Base-by-base conservation (phyloP, 2,888 invertebrate genomes). In the Diploptera punctata region DNA sequence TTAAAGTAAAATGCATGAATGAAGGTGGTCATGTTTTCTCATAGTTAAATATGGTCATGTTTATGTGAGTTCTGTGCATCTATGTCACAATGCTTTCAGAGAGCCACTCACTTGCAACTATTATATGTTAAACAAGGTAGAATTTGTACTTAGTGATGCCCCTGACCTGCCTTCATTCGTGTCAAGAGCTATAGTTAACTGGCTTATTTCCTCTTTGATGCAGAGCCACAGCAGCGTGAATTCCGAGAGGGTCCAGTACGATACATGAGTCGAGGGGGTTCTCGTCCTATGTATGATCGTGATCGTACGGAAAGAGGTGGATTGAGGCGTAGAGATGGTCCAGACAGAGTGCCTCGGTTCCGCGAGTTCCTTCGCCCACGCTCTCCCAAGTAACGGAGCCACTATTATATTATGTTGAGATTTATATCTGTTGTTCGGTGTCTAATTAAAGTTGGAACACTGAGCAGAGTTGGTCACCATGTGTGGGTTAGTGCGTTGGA, bases 301-400 rank as follows among this genome's bases (percentile, higher is more conserved):
- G 73, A 74, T 31, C 73, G 73, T 21, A 31, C 33, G 29, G 74
- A 74, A 21, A 70, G 73, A 47, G 73, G 73, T 57, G 67, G 65
- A 71, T 70, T 61, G 72, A 74, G 73, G 80, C 24, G 82, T 81
- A 78, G 78, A 79, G 65, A 82, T 79, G 75, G 81, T 76, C 76
- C 78, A 70, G 72, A 78, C 26, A 67, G 75, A 62, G 73, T 77
- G 70, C 80, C 82, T 60, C 83, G 83, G 72, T 77, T 83, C 76
- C 81, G 83, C 72, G 83, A 83, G 73, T 83, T 81, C 75, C 81
- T 82, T 31, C 79, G 81, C 7, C 79, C 81, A 65, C 82, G 83
- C 71, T 83, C 83, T 70, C 82, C 81, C 79, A 86, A 79, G 84
- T 83, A 83, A 81, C 81, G 49, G 67, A 60, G 18, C 60, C 57